Conservation (phyloP, 1,140 invertebrate genomes). For the Drosophila ironensis region DNA sequence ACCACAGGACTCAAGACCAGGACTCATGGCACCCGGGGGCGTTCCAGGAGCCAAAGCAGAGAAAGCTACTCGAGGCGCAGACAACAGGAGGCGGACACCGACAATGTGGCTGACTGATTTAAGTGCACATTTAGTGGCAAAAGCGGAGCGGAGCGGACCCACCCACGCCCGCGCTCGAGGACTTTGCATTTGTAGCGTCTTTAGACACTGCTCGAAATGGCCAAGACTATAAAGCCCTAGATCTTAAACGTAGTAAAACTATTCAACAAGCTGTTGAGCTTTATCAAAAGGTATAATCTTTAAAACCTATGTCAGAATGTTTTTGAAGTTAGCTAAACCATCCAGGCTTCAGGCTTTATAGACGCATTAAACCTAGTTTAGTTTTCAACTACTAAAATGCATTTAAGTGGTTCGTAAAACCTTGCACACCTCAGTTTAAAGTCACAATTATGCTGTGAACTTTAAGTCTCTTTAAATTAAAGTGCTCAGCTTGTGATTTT, state of each 20-base stretch:
- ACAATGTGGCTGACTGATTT: conserved; percentile 47
- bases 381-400: no score
- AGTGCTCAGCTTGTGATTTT: no score
- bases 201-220: conserved; percentile 14
- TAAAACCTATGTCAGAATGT: no score
- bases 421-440: no score
- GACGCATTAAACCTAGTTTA: no score
- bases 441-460: no score
- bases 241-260: background rate
- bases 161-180: conserved; percentile 13
- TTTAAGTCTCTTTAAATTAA: no score
- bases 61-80: conserved; percentile 30
- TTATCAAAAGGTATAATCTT: no score
- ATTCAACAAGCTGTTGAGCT: background rate
- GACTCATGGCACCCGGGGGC: conserved; percentile 22
- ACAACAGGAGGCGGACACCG: conserved; percentile 43
- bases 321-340: no score
- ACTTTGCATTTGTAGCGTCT: conserved; percentile 9
- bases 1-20: conserved; percentile 12
- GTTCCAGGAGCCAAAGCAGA: conserved; percentile 15
- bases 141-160: conserved; percentile 15
- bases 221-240: background rate
- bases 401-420: no score
- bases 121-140: conserved; percentile 45
- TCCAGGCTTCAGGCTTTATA: no score